A percentile compares a stretch with the other conserved stretches of the same genome.
Conservation (phyloP, 2,113 vertebrate species). For the Odontesthes bonariensis region DNA sequence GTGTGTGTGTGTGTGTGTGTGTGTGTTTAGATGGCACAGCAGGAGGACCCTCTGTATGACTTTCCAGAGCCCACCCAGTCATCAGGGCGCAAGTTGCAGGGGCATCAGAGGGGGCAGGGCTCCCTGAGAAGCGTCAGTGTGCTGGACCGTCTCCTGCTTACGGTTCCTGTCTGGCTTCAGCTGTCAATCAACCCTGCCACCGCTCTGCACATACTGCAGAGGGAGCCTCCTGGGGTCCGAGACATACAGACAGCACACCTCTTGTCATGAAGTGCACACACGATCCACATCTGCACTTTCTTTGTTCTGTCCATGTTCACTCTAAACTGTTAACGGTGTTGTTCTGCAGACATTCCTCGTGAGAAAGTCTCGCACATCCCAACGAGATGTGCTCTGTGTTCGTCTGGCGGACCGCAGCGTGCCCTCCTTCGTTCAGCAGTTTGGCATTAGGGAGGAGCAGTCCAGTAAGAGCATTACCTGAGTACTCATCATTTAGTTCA, state of each 20-base stretch:
- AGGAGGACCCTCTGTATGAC: conserved; percentile 85
- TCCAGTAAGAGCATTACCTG: conserved; percentile 73
- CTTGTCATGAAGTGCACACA: background rate
- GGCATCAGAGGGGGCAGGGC: conserved; percentile 62
- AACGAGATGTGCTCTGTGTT: conserved; percentile 88
- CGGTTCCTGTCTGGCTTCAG: conserved; percentile 90
- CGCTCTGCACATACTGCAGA: conserved; percentile 88
- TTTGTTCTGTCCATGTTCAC: background rate
- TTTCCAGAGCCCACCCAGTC: conserved; percentile 76
- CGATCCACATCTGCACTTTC: background rate
- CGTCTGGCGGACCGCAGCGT: conserved; percentile 86
- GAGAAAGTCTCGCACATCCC: conserved; percentile 87
- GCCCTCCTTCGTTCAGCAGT: conserved; percentile 89
- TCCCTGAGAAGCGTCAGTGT: conserved; percentile 86
- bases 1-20: background rate
- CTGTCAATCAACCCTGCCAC: conserved; percentile 89
- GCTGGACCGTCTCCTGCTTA: conserved; percentile 89
- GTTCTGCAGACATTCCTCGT: conserved; percentile 88
- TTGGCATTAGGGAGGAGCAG: conserved; percentile 83
- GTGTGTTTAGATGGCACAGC: conserved; percentile 76
- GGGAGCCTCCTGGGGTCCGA: conserved; percentile 89
- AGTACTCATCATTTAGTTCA: background rate
- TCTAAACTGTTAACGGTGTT: conserved; percentile 2
- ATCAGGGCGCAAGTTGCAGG: conserved; percentile 30
- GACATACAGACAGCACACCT: background rate